phyloP scores from a whole-genome alignment of 2,797 vertebrate species.

The Gymnodraco acuticeps region DNA sequence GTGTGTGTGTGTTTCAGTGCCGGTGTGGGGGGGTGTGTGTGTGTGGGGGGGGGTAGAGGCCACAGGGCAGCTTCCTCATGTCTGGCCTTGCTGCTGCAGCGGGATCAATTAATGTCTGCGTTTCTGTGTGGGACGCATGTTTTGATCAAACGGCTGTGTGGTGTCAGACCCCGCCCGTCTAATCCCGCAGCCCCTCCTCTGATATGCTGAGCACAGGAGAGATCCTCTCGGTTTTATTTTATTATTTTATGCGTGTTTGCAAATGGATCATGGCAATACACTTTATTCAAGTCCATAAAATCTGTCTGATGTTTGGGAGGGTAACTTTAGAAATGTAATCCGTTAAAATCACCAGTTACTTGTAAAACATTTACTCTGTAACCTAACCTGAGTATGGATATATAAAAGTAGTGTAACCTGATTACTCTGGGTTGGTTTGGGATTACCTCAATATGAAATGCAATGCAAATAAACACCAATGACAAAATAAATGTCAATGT shows the following conservation, averaged over 20 bases:
- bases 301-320: too few relatives aligned
- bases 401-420: too few relatives aligned
- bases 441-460: too few relatives aligned
- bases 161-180: constrained; percentile 40
- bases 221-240: constrained; percentile 37
- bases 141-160: constrained; percentile 55
- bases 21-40: too few relatives aligned
- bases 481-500: too few relatives aligned
- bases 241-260: background rate
- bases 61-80: constrained; percentile 62
- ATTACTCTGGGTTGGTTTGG: too few relatives aligned
- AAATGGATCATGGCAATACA: background rate
- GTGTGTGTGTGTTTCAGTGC: constrained; percentile 44
- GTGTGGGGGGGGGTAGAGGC: constrained; percentile 57
- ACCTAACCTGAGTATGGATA: too few relatives aligned
- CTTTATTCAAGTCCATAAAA: constrained; percentile 1
- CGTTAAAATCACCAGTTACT: too few relatives aligned
- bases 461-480: too few relatives aligned
- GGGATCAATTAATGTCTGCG: constrained; percentile 78
- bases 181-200: constrained; percentile 56
- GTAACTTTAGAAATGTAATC: too few relatives aligned
- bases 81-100: constrained; percentile 68
- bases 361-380: too few relatives aligned
- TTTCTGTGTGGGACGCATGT: constrained; percentile 41
- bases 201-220: constrained; percentile 67